Percentiles rank a stretch among this genome's conserved stretches.
Conservation (phyloP, 2,797 vertebrate genomes). For the Holocentrus rufus region DNA sequence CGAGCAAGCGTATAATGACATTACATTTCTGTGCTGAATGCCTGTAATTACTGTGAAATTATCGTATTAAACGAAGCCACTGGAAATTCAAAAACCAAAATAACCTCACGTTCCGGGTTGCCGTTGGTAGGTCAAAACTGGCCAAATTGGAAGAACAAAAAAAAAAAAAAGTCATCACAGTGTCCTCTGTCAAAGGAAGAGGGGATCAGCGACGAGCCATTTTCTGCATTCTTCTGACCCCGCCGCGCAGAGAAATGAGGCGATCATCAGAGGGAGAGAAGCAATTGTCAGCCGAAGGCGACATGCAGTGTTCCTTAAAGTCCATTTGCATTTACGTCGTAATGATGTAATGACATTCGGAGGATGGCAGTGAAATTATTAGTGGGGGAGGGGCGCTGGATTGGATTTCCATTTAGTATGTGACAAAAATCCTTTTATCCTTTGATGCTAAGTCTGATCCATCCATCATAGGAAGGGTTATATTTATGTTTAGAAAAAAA, state of each 20-base stretch:
- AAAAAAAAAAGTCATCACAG: slow-evolving; percentile 31
- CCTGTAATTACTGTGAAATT: slow-evolving; percentile 75
- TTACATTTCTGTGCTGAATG: slow-evolving; percentile 62
- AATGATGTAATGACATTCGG: slow-evolving; percentile 40
- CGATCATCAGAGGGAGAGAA: slow-evolving; percentile 1
- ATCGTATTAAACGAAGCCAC: slow-evolving; percentile 70
- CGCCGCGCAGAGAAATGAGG: slow-evolving; percentile 42
- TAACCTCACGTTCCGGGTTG: slow-evolving; percentile 16
- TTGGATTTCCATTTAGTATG: slow-evolving; percentile 18
- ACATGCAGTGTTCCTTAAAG: slow-evolving; percentile 48
- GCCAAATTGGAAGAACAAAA: slow-evolving; percentile 36
- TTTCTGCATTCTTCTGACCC: slow-evolving; percentile 35
- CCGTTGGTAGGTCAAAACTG: slow-evolving; percentile 41
- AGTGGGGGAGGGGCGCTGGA: not conserved
- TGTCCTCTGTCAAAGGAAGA: slow-evolving; percentile 9
- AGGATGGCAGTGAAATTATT: slow-evolving; percentile 33
- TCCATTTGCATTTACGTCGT: slow-evolving; percentile 48
- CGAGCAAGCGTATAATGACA: slow-evolving; percentile 68
- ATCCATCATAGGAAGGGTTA: not conserved
- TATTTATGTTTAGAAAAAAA: not conserved
- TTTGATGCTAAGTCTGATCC: not conserved
- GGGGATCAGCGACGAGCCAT: slow-evolving; percentile 3
- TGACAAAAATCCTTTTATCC: slow-evolving; percentile 8
- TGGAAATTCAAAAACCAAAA: slow-evolving; percentile 55
- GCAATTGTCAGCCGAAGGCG: slow-evolving; percentile 47